These are phyloP conservation scores for Tenthredo scrophulariae DNA, from an alignment of 2,888 invertebrate species.

Conservation along the genomic window DNA sequence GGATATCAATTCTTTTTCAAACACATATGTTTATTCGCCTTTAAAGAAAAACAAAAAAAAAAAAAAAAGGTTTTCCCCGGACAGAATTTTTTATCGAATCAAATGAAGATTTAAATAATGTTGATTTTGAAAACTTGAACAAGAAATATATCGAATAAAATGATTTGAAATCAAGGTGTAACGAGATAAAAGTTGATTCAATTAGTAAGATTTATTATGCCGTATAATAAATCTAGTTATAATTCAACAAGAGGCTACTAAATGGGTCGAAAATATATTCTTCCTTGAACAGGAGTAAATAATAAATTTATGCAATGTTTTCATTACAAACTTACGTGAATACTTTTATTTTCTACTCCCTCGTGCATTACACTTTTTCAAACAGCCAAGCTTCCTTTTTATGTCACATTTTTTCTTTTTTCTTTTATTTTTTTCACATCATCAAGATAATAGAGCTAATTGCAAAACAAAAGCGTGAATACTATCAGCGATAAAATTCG, in stretches of 20 bases:
- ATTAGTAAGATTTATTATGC: neutral
- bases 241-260: neutral
- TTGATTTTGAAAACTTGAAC: too few species aligned
- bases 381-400: neutral
- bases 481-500: neutral
- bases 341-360: neutral
- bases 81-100: too few species aligned
- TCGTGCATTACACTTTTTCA: neutral
- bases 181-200: neutral
- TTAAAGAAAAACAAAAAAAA: too few species aligned
- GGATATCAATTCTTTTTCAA: too few species aligned
- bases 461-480: neutral
- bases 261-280: neutral
- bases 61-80: too few species aligned
- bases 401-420: neutral
- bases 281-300: neutral
- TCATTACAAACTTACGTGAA: neutral
- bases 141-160: too few species aligned
- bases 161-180: neutral
- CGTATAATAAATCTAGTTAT: neutral
- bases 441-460: neutral
- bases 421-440: neutral
- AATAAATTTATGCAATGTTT: neutral
- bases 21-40: too few species aligned
- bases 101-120: too few species aligned